Base-by-base conservation (phyloP, 2,888 invertebrate species). In the Metellina segmentata region DNA sequence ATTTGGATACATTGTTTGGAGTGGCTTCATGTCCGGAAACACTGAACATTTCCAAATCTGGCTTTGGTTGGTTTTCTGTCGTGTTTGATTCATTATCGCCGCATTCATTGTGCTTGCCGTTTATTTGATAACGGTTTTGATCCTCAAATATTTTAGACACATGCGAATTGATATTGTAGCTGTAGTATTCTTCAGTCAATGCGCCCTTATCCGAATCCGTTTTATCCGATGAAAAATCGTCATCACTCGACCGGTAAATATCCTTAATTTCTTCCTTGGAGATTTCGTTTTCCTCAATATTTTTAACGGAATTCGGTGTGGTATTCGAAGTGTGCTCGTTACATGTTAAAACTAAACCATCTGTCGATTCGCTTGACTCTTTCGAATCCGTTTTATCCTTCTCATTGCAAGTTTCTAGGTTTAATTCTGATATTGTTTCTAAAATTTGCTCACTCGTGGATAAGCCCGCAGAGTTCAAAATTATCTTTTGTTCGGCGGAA, bases 111-210 rank as follows among this genome's bases (percentile, higher is more conserved):
- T 34, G 34, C 4, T 61, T 0, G 9, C 61, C 61, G 61, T 61
- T 61, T 61, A 11, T 61, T 61, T 16, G 61, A 61, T 72, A 6
- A 61, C 9, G 13, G 6, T 34, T 53, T 0, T 13, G 53, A 48
- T 53, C 48, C 16, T 69, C 16, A 49, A 85, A 85, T 51, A 89
- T 77, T 71, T 77, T 83, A 6, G 20, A 52, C 19, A 89, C 89
- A n/a, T 89, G 69, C 20, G 75, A 51, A 69, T 89, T 89, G 7
- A 89, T 34, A 52, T 89, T 89, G 19, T 78, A 89, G 51, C 20
- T 82, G 20, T 77, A 83, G 34, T 89, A 89, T 34, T 82, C 89
- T 52, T 70, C 75, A 7, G 77, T 16, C 13, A 89, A 16, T n/a
- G 52, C 71, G 77, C 69, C 81, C 49, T 75, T 83, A 52, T 77